Percentiles rank a stretch among this genome's conserved stretches.
Conservation (phyloP, 2,797 vertebrate species). For the Margarornis squamiger region DNA sequence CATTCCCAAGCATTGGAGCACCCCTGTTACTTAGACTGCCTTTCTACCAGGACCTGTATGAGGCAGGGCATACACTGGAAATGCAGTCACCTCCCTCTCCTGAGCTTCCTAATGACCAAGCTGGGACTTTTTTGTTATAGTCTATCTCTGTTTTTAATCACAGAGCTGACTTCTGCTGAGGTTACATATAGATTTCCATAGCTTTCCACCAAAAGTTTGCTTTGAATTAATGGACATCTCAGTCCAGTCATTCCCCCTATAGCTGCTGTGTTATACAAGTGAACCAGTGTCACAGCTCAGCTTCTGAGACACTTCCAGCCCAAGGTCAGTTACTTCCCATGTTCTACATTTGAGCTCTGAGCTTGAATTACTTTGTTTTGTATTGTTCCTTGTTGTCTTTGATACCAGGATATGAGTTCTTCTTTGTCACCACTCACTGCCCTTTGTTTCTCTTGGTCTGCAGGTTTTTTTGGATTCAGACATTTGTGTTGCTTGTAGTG, state of each 20-base stretch:
- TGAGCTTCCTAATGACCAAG: not conserved
- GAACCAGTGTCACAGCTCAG: not conserved
- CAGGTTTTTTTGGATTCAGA: not conserved
- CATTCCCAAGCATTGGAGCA: not conserved
- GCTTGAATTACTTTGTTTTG: not conserved
- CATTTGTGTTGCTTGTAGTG: rapidly evolving
- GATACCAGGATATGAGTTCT: not conserved
- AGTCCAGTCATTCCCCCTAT: not conserved
- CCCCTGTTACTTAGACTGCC: not conserved
- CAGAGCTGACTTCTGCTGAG: not conserved
- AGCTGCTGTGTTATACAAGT: not conserved
- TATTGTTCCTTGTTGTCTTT: not conserved
- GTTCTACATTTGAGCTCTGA: not conserved
- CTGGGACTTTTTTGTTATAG: not conserved
- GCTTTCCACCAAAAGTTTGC: not conserved
- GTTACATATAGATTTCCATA: not conserved
- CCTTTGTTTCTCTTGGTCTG: not conserved
- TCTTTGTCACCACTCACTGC: not conserved
- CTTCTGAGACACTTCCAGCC: not conserved
- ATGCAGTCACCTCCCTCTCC: not conserved
- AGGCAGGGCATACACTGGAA: not conserved
- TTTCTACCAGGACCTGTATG: not conserved
- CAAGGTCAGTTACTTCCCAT: not conserved
- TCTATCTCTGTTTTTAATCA: not conserved
- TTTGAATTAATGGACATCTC: not conserved